These are phyloP conservation scores for Troides oblongomaculatus DNA, from an alignment of 2,888 invertebrate species.

Conservation along the genomic window DNA sequence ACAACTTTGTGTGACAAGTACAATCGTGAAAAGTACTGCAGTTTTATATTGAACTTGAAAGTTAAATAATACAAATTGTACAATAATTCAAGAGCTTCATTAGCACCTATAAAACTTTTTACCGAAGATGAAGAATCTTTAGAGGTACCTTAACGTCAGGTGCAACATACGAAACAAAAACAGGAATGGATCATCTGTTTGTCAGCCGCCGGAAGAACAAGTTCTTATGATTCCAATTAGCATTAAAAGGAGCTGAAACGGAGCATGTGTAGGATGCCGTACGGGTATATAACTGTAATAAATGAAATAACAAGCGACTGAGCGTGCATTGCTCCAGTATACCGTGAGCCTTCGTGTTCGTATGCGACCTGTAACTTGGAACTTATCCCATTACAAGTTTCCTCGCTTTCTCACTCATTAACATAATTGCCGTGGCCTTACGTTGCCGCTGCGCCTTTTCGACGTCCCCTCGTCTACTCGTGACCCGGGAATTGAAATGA, in stretches of 20 bases:
- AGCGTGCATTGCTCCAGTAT: slow-evolving; percentile 11
- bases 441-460: slow-evolving; percentile 14
- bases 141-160: not conserved
- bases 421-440: slow-evolving; percentile 13
- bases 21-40: too few species aligned
- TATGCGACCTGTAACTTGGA: slow-evolving; percentile 45
- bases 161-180: not conserved
- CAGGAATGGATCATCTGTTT: slow-evolving; percentile 14
- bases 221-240: slow-evolving; percentile 3
- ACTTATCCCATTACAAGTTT: slow-evolving; percentile 52
- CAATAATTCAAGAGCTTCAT: not conserved
- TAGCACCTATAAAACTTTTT: not conserved
- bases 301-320: slow-evolving; percentile 11
- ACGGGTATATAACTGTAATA: not conserved
- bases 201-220: slow-evolving; percentile 17
- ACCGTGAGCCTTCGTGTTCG: slow-evolving; percentile 36
- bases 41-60: too few species aligned
- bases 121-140: not conserved
- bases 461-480: slow-evolving; percentile 3
- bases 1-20: too few species aligned
- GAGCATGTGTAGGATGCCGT: slow-evolving; percentile 10
- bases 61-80: too few species aligned
- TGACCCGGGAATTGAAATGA: slow-evolving; percentile 9
- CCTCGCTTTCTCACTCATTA: slow-evolving; percentile 30
- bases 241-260: slow-evolving; percentile 5